Evolutionary conservation across 1,140 invertebrate genomes (phyloP), one percentile per base, ranked within the genome.

Genomic region (Whitmania pigra): DNA sequence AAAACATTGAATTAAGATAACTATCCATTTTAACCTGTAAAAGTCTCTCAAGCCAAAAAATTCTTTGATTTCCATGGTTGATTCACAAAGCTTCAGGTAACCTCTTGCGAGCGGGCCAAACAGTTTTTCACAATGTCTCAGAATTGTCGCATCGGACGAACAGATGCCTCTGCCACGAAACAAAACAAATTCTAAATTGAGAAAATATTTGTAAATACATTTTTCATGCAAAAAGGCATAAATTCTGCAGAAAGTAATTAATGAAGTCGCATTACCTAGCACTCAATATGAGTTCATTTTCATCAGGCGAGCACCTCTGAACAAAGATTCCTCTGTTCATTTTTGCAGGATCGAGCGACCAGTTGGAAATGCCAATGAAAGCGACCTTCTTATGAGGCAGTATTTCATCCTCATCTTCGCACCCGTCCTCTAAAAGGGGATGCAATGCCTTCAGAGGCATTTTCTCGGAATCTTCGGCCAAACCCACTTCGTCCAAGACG

Each of bases 31-130:
- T 71, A 72, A 80, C 76, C 79, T 80, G 74, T 80, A 82, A 68
- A 80, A 82, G 72, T 82, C 80, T 69, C 80, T 74, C 3, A 82
- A 74, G 54, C 80, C 80, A 76, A 80, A 82, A 71, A 81, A 82
- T 74, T 82, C 80, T 69, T 79, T 75, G 63, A 74, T 75, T 25
- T 74, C 74, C 66, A 71, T 20, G 18, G 74, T 73, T 17, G 76
- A 74, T 29, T 73, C 69, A 71, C 77, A 80, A 20, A 81, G 70
- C 25, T 74, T 57, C 31, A 77, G 67, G 69, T 81, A 81, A 4
- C 77, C 76, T 60, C 73, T 67, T 20, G 80, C 76, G 69, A 81
- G 66, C 5, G 75, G 74, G 18, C 70, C 53, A 29, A 80, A 63
- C 29, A 63, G 18, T 13, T 63, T 63, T 22, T 76, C 55, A 13